Conservation (phyloP, 2,888 invertebrate species). For the Mimachlamys varia region DNA sequence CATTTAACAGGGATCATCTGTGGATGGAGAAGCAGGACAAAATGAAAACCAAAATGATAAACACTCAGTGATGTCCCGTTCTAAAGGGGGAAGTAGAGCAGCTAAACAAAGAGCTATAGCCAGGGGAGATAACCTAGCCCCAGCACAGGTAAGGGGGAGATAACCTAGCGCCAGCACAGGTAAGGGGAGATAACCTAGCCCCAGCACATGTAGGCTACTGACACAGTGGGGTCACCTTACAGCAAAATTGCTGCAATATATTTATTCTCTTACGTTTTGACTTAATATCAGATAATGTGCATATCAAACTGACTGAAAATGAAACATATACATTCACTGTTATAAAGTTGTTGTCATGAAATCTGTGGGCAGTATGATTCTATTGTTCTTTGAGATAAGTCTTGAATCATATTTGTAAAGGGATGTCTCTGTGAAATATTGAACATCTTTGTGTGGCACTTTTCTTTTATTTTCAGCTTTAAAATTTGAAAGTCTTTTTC, state of each 20-base stretch:
- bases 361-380: too few relatives aligned
- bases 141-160: conserved; percentile 75
- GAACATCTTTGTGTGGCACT: too few relatives aligned
- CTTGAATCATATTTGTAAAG: too few relatives aligned
- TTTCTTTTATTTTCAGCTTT: too few relatives aligned
- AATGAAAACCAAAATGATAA: conserved; percentile 51
- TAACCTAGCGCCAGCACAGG: conserved; percentile 72
- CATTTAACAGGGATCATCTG: conserved; percentile 36
- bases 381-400: too few relatives aligned
- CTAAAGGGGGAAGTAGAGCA: conserved; percentile 61
- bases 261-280: not conserved
- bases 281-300: not conserved
- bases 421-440: too few relatives aligned
- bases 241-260: not conserved
- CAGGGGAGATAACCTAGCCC: conserved; percentile 69
- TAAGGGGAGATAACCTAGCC: conserved; percentile 71
- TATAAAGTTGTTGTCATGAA: too few relatives aligned
- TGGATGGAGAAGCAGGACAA: conserved; percentile 49
- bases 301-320: not conserved
- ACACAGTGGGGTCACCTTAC: not conserved
- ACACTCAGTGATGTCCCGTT: conserved; percentile 37
- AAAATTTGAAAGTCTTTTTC: too few relatives aligned
- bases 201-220: conserved; percentile 68
- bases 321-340: not conserved
- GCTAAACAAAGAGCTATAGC: conserved; percentile 76